These are phyloP conservation scores for Bugulina stolonifera DNA, from an alignment of 2,888 invertebrate species.

Conservation along the genomic window DNA sequence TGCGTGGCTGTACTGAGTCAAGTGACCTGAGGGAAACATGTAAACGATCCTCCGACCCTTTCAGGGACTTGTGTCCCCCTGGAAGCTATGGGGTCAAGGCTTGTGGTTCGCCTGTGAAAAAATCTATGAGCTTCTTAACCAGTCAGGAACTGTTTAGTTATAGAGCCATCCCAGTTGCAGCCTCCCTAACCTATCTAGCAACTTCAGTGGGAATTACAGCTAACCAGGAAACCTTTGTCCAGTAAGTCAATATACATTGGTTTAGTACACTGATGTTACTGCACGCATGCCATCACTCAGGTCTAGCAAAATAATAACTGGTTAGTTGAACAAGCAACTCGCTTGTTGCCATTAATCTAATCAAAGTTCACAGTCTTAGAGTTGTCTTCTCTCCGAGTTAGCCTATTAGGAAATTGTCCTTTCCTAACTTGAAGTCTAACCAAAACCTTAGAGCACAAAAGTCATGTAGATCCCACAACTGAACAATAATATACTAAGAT, in stretches of 20 bases:
- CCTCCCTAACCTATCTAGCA: neutral
- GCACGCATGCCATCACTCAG: too few relatives aligned
- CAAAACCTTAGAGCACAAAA: too few relatives aligned
- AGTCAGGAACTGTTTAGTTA: conserved; percentile 18
- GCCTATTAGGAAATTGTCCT: too few relatives aligned
- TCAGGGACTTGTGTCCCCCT: neutral
- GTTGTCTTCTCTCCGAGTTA: too few relatives aligned
- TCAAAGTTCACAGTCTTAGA: too few relatives aligned
- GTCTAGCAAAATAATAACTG: too few relatives aligned
- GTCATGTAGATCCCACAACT: too few relatives aligned
- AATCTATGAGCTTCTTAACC: conserved; percentile 13
- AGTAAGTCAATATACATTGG: conserved; percentile 16
- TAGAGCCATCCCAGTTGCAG: conserved; percentile 8
- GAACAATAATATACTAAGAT: too few relatives aligned
- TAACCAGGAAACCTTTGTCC: conserved; percentile 4
- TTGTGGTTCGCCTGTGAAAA: neutral
- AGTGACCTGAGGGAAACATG: neutral
- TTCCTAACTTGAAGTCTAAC: too few relatives aligned
- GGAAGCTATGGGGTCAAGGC: neutral
- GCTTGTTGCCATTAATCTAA: too few relatives aligned
- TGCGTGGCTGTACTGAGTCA: neutral
- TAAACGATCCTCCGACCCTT: neutral
- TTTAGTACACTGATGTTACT: too few relatives aligned
- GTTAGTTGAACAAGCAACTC: too few relatives aligned
- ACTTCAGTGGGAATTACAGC: neutral